phyloP scores from a whole-genome alignment of 2,113 vertebrate species.

The Pseudorhombus dupliciocellatus region DNA sequence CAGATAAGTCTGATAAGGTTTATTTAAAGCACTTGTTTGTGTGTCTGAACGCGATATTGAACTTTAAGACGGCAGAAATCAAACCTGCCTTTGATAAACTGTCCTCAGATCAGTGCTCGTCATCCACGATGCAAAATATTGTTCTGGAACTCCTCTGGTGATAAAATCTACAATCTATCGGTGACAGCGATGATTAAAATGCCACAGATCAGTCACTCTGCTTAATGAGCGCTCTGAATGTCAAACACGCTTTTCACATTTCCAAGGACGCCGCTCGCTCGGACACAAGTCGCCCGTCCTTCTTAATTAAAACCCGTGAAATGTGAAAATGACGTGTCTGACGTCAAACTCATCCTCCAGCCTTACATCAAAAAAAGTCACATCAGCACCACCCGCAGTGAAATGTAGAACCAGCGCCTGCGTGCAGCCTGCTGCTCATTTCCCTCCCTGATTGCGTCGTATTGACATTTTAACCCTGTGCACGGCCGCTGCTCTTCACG shows the following conservation, averaged over 20 bases:
- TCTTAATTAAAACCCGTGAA: constrained; percentile 22
- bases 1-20: too few relatives aligned
- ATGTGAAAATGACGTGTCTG: background rate
- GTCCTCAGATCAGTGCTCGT: too few relatives aligned
- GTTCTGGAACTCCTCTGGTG: background rate
- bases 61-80: too few relatives aligned
- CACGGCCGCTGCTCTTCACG: background rate
- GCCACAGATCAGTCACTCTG: constrained; percentile 34
- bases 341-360: too few relatives aligned
- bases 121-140: background rate
- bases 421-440: constrained; percentile 3
- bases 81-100: too few relatives aligned
- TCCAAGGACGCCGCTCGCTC: too few relatives aligned
- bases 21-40: too few relatives aligned
- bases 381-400: too few relatives aligned
- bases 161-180: constrained; percentile 27
- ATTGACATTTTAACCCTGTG: constrained; percentile 32
- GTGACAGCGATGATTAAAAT: constrained; percentile 45
- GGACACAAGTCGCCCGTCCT: background rate
- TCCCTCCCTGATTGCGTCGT: constrained; percentile 19
- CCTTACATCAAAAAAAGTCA: too few relatives aligned
- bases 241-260: background rate
- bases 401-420: background rate
- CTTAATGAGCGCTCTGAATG: constrained; percentile 36
- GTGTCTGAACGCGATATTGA: too few relatives aligned